Conservation (phyloP, 2,113 vertebrate species). For the Sinosuthora webbiana region DNA sequence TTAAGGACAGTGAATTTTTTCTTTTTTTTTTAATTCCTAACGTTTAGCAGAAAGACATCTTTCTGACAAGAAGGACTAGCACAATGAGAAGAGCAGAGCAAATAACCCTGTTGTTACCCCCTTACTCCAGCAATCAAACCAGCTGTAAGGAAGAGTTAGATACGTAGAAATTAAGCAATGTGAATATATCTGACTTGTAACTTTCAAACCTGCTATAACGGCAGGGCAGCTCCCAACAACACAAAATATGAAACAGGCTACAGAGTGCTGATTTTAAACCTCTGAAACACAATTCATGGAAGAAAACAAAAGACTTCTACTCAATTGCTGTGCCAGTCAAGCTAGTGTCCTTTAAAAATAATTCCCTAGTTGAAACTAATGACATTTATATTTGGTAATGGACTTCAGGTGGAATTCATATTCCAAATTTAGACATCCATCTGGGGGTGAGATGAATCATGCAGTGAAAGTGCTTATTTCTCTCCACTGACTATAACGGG, state of each 20-base stretch:
- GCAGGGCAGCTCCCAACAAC: neutral
- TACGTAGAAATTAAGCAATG: neutral
- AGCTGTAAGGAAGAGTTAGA: neutral
- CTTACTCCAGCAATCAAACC: neutral
- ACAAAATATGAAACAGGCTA: neutral
- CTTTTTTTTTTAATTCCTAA: neutral
- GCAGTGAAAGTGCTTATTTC: constrained; percentile 34
- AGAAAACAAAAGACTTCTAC: neutral
- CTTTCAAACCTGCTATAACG: neutral
- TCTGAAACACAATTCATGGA: neutral
- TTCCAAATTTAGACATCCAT: constrained; percentile 53
- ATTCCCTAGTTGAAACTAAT: constrained; percentile 18
- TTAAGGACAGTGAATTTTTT: neutral
- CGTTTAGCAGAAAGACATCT: neutral
- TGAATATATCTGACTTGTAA: neutral
- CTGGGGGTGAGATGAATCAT: constrained; percentile 55
- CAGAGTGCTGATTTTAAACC: neutral
- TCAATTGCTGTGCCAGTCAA: neutral
- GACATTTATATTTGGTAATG: constrained; percentile 15
- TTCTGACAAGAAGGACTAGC: neutral
- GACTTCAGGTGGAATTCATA: constrained; percentile 60
- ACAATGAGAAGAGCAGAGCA: neutral
- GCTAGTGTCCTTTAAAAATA: constrained; percentile 1
- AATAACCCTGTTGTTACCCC: neutral
- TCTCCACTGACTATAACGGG: constrained; percentile 29